Conservation (phyloP, 2,113 vertebrate genomes). For the Sceloporus tristichus region DNA sequence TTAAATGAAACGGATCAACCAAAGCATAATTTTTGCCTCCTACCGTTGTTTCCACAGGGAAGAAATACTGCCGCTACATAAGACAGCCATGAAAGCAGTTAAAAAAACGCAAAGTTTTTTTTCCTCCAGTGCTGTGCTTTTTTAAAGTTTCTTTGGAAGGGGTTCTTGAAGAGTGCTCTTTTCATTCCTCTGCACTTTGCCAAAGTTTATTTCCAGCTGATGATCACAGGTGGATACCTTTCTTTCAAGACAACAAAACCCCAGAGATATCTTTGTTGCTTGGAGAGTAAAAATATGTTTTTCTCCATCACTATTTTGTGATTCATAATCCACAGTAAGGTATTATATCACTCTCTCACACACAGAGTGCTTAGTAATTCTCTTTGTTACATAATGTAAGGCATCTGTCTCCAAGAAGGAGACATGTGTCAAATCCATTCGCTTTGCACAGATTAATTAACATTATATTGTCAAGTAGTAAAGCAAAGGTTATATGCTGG, state of each 20-base stretch:
- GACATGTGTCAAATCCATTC: neutral
- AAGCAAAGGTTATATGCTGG: neutral
- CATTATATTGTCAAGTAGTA: neutral
- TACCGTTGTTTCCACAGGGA: neutral
- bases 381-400: conserved; percentile 7
- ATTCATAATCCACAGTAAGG: neutral
- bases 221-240: neutral
- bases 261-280: neutral
- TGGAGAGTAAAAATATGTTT: conserved; percentile 4
- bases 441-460: neutral
- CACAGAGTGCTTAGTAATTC: neutral
- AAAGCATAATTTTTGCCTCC: neutral
- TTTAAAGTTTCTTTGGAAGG: neutral
- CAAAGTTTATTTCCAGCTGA: conserved; percentile 1
- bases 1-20: neutral
- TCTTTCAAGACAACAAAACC: neutral
- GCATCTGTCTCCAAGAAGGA: neutral
- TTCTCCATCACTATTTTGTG: neutral
- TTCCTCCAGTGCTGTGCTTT: neutral
- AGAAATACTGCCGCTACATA: neutral
- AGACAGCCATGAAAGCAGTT: neutral
- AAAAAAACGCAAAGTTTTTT: neutral
- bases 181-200: conserved; percentile 9
- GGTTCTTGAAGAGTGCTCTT: neutral
- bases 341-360: neutral